Base-by-base conservation (phyloP, 2,797 vertebrate species). In the Salmo trutta region DNA sequence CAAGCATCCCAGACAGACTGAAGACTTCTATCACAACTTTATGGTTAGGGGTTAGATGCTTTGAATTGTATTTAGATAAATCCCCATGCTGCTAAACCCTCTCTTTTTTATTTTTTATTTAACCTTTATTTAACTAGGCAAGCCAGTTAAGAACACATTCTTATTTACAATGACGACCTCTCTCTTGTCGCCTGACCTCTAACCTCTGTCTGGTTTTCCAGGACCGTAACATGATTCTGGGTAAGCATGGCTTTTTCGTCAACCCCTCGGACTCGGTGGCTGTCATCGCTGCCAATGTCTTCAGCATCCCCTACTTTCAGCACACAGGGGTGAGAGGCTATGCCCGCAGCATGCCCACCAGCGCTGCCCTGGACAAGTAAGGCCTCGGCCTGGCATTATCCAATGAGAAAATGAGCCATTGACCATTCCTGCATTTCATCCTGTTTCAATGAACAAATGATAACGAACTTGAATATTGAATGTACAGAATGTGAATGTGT, bases 161-260 rank as follows among this genome's bases (percentile, higher is more conserved):
- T 2, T 36, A 36, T 36, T 36, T 36, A 36, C 36, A 36, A 36
- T 36, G 36, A 67, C 62, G 19, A 62, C 54, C 51, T 31, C 27
- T 62, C 29, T 62, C 67, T 33, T 47, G 73, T 71, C 41, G 1
- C 51, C 73, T 74, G 41, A 51, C 69, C 56, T 19, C 53, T 74
- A 31, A 69, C 56, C 72, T 62, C 67, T 12, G 6, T 4, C 73
- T 41, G 77, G 74, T 77, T 86, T 74, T 75, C 56, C 86, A 99
- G 98, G 98, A 99, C 83, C 94, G 97, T 4, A 98, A 97, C 91
- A 97, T 98, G 97, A 97, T 99, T 88, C 93, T 99, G 7, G 98
- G 98, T 81, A 97, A 96, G 85, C 95, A 96, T 0, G 95, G 97
- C 33, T 96, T 98, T 91, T 99, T 98, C 0, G 95, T 99, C 71